phyloP scores from a whole-genome alignment of 2,113 vertebrate species.

The Miniopterus natalensis region DNA sequence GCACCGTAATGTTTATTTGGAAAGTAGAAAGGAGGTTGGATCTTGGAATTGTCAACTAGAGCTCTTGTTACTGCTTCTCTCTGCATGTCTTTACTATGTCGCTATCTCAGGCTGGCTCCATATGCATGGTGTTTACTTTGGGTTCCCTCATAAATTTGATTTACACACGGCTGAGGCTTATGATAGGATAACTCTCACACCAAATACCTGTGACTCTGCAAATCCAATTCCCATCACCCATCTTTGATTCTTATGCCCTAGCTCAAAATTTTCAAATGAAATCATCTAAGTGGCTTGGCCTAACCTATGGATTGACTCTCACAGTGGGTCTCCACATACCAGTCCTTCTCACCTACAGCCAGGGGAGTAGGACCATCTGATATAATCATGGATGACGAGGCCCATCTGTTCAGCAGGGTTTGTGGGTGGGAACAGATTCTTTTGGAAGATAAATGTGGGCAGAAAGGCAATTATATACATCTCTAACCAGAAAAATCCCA shows the following conservation, averaged over 20 bases:
- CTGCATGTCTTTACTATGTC: not conserved
- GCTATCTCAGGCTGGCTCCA: not conserved
- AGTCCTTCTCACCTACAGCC: not conserved
- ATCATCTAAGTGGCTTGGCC: not conserved
- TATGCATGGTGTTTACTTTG: not conserved
- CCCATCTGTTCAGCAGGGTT: slow-evolving; percentile 43
- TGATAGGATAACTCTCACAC: not conserved
- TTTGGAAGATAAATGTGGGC: slow-evolving; percentile 56
- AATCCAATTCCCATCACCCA: not conserved
- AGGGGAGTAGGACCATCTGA: not conserved
- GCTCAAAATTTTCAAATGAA: not conserved
- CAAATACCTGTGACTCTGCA: not conserved
- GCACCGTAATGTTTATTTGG: not conserved
- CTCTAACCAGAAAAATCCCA: slow-evolving; percentile 54
- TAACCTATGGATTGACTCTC: not conserved
- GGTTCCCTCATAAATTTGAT: not conserved
- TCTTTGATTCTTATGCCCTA: not conserved
- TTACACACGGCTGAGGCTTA: not conserved
- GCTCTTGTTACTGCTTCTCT: not conserved
- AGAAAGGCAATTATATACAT: slow-evolving; percentile 39
- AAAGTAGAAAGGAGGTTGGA: not conserved
- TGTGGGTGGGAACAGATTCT: slow-evolving; percentile 54
- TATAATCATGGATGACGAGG: not conserved
- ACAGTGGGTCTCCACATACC: not conserved
- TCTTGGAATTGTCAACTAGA: not conserved